phyloP scores from a whole-genome alignment of 2,888 invertebrate genomes.

The Epiblema foenella region DNA sequence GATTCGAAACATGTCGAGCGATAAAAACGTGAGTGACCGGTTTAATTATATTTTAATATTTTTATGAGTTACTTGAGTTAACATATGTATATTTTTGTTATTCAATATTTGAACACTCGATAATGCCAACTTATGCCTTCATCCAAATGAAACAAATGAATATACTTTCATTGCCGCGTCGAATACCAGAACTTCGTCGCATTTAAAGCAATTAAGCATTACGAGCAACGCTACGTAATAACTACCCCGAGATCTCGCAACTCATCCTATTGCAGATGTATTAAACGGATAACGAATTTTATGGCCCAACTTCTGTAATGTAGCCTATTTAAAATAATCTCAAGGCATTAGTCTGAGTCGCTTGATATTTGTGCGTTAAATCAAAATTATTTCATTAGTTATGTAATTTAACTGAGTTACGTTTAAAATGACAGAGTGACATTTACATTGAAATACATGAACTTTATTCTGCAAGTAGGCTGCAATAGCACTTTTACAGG shows the following conservation, averaged over 20 bases:
- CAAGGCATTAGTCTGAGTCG: conserved; percentile 23
- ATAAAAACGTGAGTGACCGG: no score
- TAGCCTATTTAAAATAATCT: conserved; percentile 62
- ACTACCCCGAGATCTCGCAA: conserved; percentile 47
- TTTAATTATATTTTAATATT: no score
- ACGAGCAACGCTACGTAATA: conserved; percentile 24
- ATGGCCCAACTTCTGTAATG: conserved; percentile 57
- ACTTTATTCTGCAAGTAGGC: no score
- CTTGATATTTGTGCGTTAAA: conserved; percentile 10
- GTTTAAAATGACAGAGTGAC: background rate
- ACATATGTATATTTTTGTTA: no score
- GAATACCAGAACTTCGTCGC: conserved; percentile 8
- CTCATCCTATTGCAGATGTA: conserved; percentile 62
- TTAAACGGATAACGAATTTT: conserved; percentile 63
- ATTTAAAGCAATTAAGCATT: conserved; percentile 16
- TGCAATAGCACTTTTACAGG: no score
- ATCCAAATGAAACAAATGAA: background rate
- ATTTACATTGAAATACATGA: no score
- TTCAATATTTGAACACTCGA: no score
- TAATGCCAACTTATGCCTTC: no score
- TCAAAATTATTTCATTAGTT: conserved; percentile 4
- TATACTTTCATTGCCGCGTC: background rate
- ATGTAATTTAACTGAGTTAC: background rate
- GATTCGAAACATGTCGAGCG: no score
- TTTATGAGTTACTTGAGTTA: no score